Percentiles rank a stretch among this genome's conserved stretches.
Conservation (phyloP, 1,140 invertebrate genomes). For the Euborellia annulipes region DNA sequence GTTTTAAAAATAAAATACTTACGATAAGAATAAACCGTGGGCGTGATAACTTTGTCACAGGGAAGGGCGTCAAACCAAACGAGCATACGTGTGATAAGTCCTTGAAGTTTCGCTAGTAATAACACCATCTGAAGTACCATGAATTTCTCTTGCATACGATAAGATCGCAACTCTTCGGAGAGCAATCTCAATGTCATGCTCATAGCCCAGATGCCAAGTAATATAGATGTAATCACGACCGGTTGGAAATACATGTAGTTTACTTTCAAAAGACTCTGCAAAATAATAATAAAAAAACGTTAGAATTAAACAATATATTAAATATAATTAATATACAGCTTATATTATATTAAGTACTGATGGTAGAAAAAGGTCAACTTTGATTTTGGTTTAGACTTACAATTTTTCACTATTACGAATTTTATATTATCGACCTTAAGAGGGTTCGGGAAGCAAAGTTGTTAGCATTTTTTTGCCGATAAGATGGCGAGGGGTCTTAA, state of each 20-base stretch:
- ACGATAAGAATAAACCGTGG: conserved; percentile 31
- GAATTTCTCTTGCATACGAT: conserved; percentile 28
- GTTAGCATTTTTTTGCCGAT: no score
- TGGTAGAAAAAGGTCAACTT: no score
- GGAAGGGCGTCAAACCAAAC: conserved; percentile 29
- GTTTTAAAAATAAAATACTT: conserved; percentile 20
- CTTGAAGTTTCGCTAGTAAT: conserved; percentile 36
- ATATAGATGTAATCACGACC: conserved; percentile 36
- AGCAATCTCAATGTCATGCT: conserved; percentile 36
- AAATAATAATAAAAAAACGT: conserved; percentile 15
- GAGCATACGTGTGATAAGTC: conserved; percentile 27
- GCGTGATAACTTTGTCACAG: conserved; percentile 28
- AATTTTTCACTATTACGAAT: no score
- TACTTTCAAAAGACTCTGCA: conserved; percentile 38
- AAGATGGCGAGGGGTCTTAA: no score
- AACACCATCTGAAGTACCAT: conserved; percentile 34
- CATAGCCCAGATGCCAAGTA: conserved; percentile 43
- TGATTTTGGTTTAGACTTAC: no score
- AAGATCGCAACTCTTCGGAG: conserved; percentile 25
- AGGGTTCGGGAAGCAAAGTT: no score
- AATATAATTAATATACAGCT: no score
- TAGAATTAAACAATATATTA: no score
- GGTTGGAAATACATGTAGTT: conserved; percentile 42
- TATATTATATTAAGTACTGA: no score
- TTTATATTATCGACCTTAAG: no score